Evolutionary conservation across 2,113 vertebrate species (phyloP), one percentile per base, ranked within the genome.

Genomic region (Eurypyga helias): DNA sequence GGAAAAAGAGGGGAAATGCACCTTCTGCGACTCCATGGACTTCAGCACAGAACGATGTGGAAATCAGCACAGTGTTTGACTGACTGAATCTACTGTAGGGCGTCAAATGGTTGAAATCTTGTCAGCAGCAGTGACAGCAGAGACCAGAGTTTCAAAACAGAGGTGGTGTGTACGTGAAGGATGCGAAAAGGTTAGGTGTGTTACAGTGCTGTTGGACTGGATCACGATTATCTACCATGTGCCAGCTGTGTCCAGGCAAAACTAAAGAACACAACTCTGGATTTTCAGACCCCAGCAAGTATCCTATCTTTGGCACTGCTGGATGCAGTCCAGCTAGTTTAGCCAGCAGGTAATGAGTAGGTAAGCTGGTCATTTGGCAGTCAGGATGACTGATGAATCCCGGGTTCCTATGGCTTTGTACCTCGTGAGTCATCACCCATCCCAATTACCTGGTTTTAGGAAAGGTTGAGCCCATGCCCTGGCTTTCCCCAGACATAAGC

Each of bases 331-430:
- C 89, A 83, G 26, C 61, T 94, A 93, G 52, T 61, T 87, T 91
- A 91, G 86, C 81, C 72, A 87, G 69, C 70, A 96, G 94, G 69
- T 93, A 94, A 71, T 45, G 48, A 84, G 77, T 43, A 96, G 61
- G 43, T 89, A 84, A 91, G 73, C 80, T 87, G 61, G 87, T 85
- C 77, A 82, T 87, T 76, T 89, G 84, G 81, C 89, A 96, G 45
- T n/a, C 52, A 79, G 77, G 57, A 82, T 84, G 83, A 75, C 57
- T 87, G 91, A 67, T 76, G 73, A 94, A 95, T 89, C 77, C 55
- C 0, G 0, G 21, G 52, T 87, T 94, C 72, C 71, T 84, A 72
- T 49, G 83, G 65, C 77, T 94, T 93, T 61, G 26, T 87, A 57
- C 52, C 61, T 87, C 7, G 0, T 91, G 89, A 96, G 72, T 94